Base-by-base conservation (phyloP, 2,888 invertebrate genomes). In the Macropis europaea region DNA sequence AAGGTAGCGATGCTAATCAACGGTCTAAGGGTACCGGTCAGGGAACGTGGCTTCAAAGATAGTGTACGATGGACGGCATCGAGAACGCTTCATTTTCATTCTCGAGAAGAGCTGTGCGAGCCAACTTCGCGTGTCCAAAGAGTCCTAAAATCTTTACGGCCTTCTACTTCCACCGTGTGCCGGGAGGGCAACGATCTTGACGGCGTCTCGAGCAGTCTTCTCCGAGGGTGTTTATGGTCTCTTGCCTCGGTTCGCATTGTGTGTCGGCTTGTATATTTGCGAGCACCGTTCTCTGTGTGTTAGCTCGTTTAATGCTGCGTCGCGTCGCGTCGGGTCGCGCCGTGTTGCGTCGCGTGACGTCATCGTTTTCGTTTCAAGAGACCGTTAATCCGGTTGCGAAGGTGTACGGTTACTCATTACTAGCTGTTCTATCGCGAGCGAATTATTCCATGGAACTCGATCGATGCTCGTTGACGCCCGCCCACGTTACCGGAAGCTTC, bases 71-170 rank as follows among this genome's bases (percentile, higher is more conserved):
- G n/a, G n/a, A n/a, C n/a, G n/a, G n/a, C 13, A 26, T 9, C 17
- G 40, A 53, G 28, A 7, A 15, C 32, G 53, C 54, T 64, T 73
- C 67, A 70, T 79, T 75, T 73, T 79, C 75, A 73, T 75, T 71
- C 61, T 59, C 40, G 66, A 59, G 48, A 57, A 54, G 43, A 52
- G 32, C 19, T 13, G 15, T 30, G 38, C 50, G 61, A 52, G 57
- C 54, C 64, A 68, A 62, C 72, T 50, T 77, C 54, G 71, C 72
- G 67, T 71, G 75, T 71, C 73, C 76, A 61, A 79, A 69, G 71
- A 72, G 71, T 72, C 69, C 69, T 81, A 81, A 81, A 81, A 77
- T 81, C 73, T 81, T 81, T 79, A 81, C 52, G 68, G 54, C 53
- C 56, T 66, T 61, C 64, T 69, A 50, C 59, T 71, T 61, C 60